Evolutionary conservation across 2,113 vertebrate species (phyloP).

Genomic region (Phocoena phocoena): DNA sequence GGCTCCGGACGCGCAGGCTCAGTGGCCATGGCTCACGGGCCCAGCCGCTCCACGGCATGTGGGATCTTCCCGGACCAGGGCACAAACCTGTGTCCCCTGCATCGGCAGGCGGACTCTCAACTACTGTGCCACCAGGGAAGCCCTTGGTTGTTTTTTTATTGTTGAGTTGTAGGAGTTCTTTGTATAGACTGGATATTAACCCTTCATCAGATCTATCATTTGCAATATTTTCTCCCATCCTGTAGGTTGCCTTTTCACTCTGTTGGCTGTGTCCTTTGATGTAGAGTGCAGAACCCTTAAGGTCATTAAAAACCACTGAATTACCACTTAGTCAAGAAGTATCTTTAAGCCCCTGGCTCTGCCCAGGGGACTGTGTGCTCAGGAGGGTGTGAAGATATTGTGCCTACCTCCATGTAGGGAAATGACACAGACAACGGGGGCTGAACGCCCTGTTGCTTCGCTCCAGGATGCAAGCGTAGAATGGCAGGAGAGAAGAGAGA

Average conservation of each 20-base stretch:
- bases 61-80: too few species aligned
- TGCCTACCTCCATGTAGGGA: not conserved
- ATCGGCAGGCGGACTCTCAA: too few species aligned
- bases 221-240: not conserved
- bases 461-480: not conserved
- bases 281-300: not conserved
- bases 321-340: not conserved
- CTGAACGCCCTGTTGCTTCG: not conserved
- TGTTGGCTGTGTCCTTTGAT: not conserved
- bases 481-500: not conserved
- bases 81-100: too few species aligned
- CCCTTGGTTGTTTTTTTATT: not conserved
- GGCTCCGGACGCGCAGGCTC: too few species aligned
- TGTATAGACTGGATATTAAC: not conserved
- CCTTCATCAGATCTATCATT: not conserved
- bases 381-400: not conserved
- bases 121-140: too few species aligned
- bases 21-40: too few species aligned
- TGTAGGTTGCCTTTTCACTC: not conserved
- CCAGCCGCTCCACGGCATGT: too few species aligned
- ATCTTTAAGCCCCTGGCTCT: not conserved
- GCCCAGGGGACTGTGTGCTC: not conserved
- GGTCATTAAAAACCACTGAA: not conserved
- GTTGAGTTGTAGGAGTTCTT: not conserved
- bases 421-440: not conserved